Conservation (phyloP, 2,888 invertebrate genomes). For the Dicyrtoma fusca region DNA sequence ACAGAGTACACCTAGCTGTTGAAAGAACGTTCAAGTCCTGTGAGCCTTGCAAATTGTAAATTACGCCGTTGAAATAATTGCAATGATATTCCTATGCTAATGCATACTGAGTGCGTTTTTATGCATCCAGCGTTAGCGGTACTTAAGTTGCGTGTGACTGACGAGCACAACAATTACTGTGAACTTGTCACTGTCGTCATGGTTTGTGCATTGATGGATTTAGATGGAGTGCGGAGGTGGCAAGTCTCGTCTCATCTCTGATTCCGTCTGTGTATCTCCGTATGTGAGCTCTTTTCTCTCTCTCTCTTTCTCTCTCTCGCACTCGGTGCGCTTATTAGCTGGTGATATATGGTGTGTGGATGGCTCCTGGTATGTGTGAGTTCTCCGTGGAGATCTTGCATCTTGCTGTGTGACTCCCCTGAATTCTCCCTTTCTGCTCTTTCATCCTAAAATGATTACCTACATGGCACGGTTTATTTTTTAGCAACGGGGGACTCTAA, state of each 20-base stretch:
- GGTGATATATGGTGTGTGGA: constrained; percentile 15
- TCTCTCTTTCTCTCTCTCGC: not conserved
- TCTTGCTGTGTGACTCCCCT: constrained; percentile 29
- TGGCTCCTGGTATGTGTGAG: constrained; percentile 18
- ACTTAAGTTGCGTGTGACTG: no score
- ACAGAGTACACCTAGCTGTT: no score
- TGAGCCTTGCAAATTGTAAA: no score
- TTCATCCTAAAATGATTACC: constrained; percentile 50
- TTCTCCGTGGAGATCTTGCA: constrained; percentile 39
- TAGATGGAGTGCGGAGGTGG: constrained; percentile 31
- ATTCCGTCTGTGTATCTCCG: no score
- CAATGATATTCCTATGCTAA: no score
- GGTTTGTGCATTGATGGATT: constrained; percentile 19
- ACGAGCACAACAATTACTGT: constrained; percentile 5
- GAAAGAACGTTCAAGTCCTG: no score
- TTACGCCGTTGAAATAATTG: no score
- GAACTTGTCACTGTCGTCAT: constrained; percentile 20
- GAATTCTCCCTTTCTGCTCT: constrained; percentile 29
- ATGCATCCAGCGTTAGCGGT: no score
- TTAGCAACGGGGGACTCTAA: constrained; percentile 49
- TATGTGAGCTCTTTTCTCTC: no score
- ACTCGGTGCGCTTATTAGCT: constrained; percentile 14
- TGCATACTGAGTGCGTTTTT: no score
- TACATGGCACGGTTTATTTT: constrained; percentile 49
- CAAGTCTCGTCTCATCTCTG: constrained; percentile 4